Conservation (phyloP, 30 jellyfish, hydroid and myxozoan genomes). For the Turritopsis dohrnii region DNA sequence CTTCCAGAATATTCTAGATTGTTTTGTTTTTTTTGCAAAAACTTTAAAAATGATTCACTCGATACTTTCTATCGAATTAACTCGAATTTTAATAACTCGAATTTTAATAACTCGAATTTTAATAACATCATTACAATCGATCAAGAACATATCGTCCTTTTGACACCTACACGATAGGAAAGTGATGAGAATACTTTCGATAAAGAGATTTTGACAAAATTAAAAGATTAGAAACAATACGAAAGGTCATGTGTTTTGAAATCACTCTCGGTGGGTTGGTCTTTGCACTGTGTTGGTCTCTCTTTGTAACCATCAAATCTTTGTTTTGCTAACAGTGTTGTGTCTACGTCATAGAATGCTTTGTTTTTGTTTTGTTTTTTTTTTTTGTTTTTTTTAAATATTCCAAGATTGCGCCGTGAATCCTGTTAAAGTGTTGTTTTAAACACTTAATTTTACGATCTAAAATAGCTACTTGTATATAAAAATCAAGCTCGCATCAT, state of each 20-base stretch:
- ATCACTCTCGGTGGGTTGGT: background rate
- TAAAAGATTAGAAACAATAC: background rate
- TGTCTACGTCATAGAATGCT: background rate
- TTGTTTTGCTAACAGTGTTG: background rate
- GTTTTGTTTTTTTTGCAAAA: too few species aligned
- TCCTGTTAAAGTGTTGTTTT: background rate
- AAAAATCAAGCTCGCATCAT: background rate
- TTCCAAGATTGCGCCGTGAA: background rate
- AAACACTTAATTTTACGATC: background rate
- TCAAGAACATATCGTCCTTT: background rate
- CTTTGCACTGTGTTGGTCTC: background rate
- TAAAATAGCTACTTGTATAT: background rate
- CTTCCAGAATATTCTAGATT: too few species aligned
- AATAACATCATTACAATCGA: background rate
- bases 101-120: too few species aligned
- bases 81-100: background rate
- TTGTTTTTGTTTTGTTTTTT: too few species aligned
- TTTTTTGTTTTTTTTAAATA: too few species aligned
- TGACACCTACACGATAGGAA: background rate
- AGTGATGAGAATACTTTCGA: background rate
- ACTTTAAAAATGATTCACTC: too few species aligned
- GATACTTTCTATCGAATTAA: background rate
- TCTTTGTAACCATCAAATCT: background rate
- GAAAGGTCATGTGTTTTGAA: background rate
- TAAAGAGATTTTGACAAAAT: background rate